Percentiles rank a stretch among this genome's conserved stretches.
Evolutionary conservation across 37 sponge, comb jelly and placozoan genomes (phyloP).

Genomic region (Haliclona indistincta): DNA sequence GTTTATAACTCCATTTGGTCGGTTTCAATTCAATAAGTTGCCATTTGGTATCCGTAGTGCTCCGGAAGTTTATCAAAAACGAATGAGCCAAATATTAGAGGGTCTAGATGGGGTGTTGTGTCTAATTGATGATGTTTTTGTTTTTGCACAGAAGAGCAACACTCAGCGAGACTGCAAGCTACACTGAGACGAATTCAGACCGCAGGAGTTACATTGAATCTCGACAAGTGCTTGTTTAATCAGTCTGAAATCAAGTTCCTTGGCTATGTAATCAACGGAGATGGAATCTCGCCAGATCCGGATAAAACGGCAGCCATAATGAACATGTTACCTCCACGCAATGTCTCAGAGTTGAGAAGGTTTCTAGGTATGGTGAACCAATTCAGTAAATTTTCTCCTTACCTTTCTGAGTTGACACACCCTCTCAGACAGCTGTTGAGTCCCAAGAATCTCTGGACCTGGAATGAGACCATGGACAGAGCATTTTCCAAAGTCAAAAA

Average conservation of each 20-base stretch:
- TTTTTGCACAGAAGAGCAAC: background rate
- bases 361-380: conserved; percentile 18
- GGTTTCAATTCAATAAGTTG: conserved; percentile 20
- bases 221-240: conserved; percentile 6
- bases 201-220: background rate
- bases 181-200: background rate
- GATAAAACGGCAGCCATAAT: conserved; percentile 3
- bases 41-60: conserved; percentile 21
- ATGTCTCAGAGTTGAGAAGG: background rate
- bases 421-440: background rate
- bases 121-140: background rate
- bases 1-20: conserved; percentile 33
- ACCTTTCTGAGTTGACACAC: background rate
- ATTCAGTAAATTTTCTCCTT: conserved; percentile 4
- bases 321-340: background rate
- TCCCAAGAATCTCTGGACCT: conserved; percentile 1
- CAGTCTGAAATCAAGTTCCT: background rate
- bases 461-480: background rate
- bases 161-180: background rate
- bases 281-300: background rate
- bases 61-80: too few relatives aligned
- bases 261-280: background rate
- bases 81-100: background rate
- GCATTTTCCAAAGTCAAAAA: background rate
- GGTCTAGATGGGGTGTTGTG: background rate